Evolutionary conservation across 2,888 invertebrate species (phyloP).

Genomic region (Drosophila algonquin): DNA sequence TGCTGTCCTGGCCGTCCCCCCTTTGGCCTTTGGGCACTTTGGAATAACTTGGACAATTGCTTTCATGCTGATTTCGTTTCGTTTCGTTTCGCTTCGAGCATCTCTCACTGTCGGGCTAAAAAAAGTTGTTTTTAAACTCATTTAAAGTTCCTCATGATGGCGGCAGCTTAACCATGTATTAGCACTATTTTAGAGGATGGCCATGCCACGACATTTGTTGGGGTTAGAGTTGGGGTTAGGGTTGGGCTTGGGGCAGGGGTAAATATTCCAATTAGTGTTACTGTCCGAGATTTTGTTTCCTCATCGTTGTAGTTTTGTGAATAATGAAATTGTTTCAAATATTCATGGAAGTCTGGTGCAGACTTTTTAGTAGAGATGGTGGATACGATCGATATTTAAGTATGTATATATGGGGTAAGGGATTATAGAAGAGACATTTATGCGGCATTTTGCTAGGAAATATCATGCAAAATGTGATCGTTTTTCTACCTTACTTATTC

Average conservation of each 20-base stretch:
- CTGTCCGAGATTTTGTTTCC: constrained; percentile 25
- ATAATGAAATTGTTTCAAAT: constrained; percentile 53
- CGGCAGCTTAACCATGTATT: constrained; percentile 51
- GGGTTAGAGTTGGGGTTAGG: not conserved
- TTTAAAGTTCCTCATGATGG: constrained; percentile 41
- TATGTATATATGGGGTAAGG: not conserved
- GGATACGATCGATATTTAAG: too few relatives aligned
- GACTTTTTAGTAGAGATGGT: not conserved
- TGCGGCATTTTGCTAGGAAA: not conserved
- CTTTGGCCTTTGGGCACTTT: constrained; percentile 46
- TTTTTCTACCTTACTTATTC: not conserved
- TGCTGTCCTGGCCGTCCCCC: too few relatives aligned
- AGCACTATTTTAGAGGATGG: constrained; percentile 50
- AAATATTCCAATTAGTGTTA: constrained; percentile 66
- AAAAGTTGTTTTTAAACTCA: constrained; percentile 35
- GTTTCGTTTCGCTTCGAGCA: constrained; percentile 25
- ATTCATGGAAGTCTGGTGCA: constrained; percentile 47
- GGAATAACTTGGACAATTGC: constrained; percentile 64
- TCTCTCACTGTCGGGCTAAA: constrained; percentile 7
- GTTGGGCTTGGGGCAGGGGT: constrained; percentile 32
- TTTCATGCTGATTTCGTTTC: constrained; percentile 68
- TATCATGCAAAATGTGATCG: not conserved
- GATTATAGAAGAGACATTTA: not conserved
- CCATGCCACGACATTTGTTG: constrained; percentile 1
- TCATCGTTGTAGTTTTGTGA: constrained; percentile 38